Base-by-base conservation (phyloP, 2,888 invertebrate genomes). In the Cantharis lateralis region DNA sequence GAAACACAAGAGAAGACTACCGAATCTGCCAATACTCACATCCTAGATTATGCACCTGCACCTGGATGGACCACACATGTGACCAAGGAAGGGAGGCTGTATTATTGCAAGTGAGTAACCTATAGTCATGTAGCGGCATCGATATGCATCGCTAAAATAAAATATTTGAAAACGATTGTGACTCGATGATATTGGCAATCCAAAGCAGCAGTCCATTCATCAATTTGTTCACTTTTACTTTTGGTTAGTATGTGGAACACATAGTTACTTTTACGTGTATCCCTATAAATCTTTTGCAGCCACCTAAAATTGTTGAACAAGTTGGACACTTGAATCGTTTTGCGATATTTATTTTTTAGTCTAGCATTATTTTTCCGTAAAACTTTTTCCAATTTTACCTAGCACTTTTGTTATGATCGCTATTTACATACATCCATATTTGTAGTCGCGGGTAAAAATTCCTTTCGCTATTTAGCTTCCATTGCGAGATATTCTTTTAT, bases 81-180 rank as follows among this genome's bases (percentile, higher is more conserved):
- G 78, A 93, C 93, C 85, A 92, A 93, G 83, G 95, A 95, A 86
- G 95, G 95, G 79, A 91, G 96, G 83, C 92, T 95, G 78, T 96
- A 96, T 89, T 97, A 95, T 90, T 96, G 96, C 94, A 96, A 97
- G 96, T 96, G 89, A 93, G 95, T 91, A 73, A 71, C 75, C 74
- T 76, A 32, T 13, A 32, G 13, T 10, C 10, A 4, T 3, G 2
- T 0, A 24, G 24, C 5, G 24, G 24, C 2, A 7, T 24, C 7
- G 24, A 4, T 7, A n/a, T n/a, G n/a, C n/a, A n/a, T n/a, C n/a
- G n/a, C n/a, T 20, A 3, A 20, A 20, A 20, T 20, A 20, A 20
- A 3, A 20, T 20, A 20, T 48, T 48, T 48, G n/a, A n/a, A 48
- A 48, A n/a, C 11, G n/a, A 48, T 48, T 9, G 9, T 48, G n/a